These are phyloP conservation scores for Nycteola revayana DNA, from an alignment of 2,888 invertebrate genomes.

Conservation along the genomic window DNA sequence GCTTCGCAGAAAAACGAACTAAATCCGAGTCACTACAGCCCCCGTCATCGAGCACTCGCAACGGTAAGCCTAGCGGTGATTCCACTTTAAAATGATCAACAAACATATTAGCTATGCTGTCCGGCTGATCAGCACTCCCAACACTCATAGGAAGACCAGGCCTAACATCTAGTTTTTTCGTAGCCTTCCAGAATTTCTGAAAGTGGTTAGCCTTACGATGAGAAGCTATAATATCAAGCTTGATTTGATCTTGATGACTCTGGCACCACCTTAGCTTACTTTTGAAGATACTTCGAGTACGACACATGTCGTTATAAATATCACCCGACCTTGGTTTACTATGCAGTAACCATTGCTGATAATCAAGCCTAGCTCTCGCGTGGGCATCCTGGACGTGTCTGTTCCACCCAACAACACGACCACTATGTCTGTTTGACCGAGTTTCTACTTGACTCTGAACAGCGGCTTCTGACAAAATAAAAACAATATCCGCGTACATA, in stretches of 20 bases:
- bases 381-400: not conserved
- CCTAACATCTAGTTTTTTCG: not conserved
- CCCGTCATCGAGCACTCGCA: too few relatives aligned
- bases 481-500: constrained; percentile 15
- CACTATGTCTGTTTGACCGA: not conserved
- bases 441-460: too few relatives aligned
- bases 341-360: not conserved
- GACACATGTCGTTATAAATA: constrained; percentile 2
- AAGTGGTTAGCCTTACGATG: not conserved
- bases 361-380: constrained; percentile 1
- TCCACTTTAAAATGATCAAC: not conserved
- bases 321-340: not conserved
- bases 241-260: constrained; percentile 1
- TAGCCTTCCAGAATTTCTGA: constrained; percentile 2
- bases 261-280: constrained; percentile 3
- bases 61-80: too few relatives aligned
- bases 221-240: not conserved
- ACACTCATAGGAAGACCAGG: not conserved
- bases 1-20: not conserved
- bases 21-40: too few relatives aligned
- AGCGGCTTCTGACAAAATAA: constrained; percentile 8
- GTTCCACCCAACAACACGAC: constrained; percentile 1
- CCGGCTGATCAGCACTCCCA: not conserved
- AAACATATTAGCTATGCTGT: not conserved
- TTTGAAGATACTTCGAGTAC: constrained; percentile 1